These are phyloP conservation scores for Leuctra nigra DNA, from an alignment of 2,888 invertebrate genomes.

Conservation along the genomic window DNA sequence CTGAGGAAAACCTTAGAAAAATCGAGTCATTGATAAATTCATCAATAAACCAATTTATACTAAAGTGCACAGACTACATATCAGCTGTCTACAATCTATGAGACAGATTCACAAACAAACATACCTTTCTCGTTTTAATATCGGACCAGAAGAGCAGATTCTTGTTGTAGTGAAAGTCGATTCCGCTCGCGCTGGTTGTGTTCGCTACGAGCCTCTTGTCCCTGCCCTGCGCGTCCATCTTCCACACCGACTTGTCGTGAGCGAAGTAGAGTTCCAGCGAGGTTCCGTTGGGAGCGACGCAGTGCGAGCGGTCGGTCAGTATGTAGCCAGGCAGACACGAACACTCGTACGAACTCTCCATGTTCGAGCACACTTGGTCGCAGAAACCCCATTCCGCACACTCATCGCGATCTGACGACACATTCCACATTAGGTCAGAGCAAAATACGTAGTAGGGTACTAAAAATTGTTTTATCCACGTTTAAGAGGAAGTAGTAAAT, in stretches of 20 bases:
- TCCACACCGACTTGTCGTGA: conserved; percentile 62
- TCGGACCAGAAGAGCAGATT: conserved; percentile 87
- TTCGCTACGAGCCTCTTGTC: conserved; percentile 59
- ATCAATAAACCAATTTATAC: no score
- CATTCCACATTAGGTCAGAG: neutral
- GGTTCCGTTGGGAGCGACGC: conserved; percentile 53
- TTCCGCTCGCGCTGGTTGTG: conserved; percentile 75
- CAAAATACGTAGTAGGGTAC: no score
- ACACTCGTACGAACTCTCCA: conserved; percentile 74
- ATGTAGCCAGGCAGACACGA: conserved; percentile 74
- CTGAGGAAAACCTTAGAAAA: no score
- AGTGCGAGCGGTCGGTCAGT: conserved; percentile 52
- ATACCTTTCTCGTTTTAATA: conserved; percentile 74
- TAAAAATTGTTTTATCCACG: no score
- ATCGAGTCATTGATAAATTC: no score
- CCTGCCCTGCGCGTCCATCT: conserved; percentile 59
- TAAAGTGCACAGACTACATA: no score
- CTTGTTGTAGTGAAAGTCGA: conserved; percentile 73
- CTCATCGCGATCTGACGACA: conserved; percentile 74
- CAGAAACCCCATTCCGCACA: conserved; percentile 90
- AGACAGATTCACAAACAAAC: no score
- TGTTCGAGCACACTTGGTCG: conserved; percentile 90
- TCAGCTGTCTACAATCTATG: no score
- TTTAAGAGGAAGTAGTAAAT: no score
- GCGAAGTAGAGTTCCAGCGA: conserved; percentile 53